Evolutionary conservation across 2,888 invertebrate species (phyloP).

Genomic region (Catonia carolina): DNA sequence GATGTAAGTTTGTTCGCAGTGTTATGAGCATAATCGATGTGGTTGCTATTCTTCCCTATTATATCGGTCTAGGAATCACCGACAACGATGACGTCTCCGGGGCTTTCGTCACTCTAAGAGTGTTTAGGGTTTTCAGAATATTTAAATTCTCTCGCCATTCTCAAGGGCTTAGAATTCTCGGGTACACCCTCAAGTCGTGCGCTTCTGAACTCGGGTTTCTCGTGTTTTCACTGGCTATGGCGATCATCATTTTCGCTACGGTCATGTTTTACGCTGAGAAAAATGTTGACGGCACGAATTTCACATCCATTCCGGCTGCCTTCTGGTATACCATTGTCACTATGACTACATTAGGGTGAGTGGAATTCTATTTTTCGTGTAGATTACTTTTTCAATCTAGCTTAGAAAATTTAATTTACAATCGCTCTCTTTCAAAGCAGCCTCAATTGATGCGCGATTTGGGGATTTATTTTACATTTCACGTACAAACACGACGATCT

Average conservation of each 20-base stretch:
- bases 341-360: conserved; percentile 98
- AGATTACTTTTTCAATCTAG: no score
- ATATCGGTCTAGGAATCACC: conserved; percentile 94
- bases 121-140: conserved; percentile 99
- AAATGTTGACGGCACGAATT: conserved; percentile 92
- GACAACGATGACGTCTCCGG: conserved; percentile 99
- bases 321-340: conserved; percentile 99
- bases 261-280: conserved; percentile 99
- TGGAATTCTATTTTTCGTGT: conserved; percentile 36
- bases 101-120: conserved; percentile 96
- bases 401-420: no score
- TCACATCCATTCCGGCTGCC: conserved; percentile 98
- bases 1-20: conserved; percentile 94
- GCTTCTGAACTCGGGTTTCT: conserved; percentile 98
- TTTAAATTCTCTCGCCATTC: conserved; percentile 99
- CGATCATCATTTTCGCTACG: conserved; percentile 99
- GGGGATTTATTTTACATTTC: neutral
- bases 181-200: conserved; percentile 98
- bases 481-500: no score
- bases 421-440: neutral
- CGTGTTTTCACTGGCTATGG: conserved; percentile 99
- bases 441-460: neutral
- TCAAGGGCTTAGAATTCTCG: conserved; percentile 95
- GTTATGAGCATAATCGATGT: conserved; percentile 99
- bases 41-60: conserved; percentile 98